Evolutionary conservation across 2,888 invertebrate genomes (phyloP).

Genomic region (Ceriagrion tenellum): DNA sequence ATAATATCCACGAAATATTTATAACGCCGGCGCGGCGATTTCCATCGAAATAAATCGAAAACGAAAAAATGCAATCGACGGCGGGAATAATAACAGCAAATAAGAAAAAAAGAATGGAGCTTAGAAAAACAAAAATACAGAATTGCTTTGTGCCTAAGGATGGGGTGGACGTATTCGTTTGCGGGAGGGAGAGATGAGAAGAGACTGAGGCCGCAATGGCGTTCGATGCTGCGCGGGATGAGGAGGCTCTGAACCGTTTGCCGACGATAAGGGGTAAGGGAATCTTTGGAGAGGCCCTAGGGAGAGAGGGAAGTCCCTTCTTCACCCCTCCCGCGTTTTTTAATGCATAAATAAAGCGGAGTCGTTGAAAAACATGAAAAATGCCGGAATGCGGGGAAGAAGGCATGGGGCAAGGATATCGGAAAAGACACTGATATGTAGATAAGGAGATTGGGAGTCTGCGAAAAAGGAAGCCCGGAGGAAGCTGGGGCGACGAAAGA

Average conservation of each 20-base stretch:
- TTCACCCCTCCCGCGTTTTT: neutral
- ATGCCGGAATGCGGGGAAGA: slow-evolving; percentile 6
- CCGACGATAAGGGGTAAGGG: neutral
- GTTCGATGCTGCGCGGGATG: neutral
- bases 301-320: too few species aligned
- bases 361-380: slow-evolving; percentile 61
- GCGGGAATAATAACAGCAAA: neutral
- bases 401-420: neutral
- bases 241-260: neutral
- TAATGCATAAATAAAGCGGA: slow-evolving; percentile 52
- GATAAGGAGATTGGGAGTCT: slow-evolving; percentile 17
- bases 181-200: neutral
- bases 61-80: neutral
- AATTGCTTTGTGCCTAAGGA: neutral
- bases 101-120: neutral
- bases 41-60: slow-evolving; percentile 4
- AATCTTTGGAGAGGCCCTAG: neutral
- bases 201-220: neutral
- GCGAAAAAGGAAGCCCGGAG: neutral
- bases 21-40: neutral
- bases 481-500: neutral
- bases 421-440: slow-evolving; percentile 47
- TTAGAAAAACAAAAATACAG: neutral
- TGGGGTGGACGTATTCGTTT: neutral
- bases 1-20: slow-evolving; percentile 2